These are phyloP conservation scores for Fulmarus glacialis DNA, from an alignment of 2,113 vertebrate genomes.

Conservation along the genomic window DNA sequence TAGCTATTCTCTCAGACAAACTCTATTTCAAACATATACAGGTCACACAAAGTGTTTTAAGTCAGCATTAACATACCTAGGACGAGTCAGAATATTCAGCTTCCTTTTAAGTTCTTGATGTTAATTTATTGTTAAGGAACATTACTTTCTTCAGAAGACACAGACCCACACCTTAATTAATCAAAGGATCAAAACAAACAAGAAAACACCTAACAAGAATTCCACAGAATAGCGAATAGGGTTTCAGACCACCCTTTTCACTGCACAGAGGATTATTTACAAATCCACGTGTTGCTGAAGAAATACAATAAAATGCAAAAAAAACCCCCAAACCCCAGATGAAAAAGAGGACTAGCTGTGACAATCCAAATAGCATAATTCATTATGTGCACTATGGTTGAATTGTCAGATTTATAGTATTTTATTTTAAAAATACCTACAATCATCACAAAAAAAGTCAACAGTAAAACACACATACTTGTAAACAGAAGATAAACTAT, in stretches of 20 bases:
- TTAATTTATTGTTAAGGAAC: constrained; percentile 81
- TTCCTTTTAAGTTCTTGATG: constrained; percentile 91
- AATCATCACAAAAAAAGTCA: neutral
- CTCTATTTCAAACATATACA: neutral
- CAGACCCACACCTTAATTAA: neutral
- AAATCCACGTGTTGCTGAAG: neutral
- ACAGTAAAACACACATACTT: fast-evolving
- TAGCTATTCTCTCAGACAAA: neutral
- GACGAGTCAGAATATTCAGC: constrained; percentile 85
- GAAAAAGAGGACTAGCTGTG: neutral
- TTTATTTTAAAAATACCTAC: neutral
- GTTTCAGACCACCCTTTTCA: neutral
- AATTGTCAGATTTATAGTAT: fast-evolving
- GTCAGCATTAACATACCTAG: constrained; percentile 79
- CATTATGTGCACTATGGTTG: fast-evolving
- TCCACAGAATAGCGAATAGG: fast-evolving
- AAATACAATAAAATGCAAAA: neutral
- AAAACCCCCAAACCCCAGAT: neutral
- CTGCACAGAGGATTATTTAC: neutral
- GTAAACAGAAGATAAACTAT: neutral
- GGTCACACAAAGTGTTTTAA: neutral
- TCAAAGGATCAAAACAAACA: neutral
- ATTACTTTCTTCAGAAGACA: neutral
- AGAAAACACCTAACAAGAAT: neutral
- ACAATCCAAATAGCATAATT: neutral